Conservation (phyloP, 2,113 vertebrate species). For the Limanda limanda region DNA sequence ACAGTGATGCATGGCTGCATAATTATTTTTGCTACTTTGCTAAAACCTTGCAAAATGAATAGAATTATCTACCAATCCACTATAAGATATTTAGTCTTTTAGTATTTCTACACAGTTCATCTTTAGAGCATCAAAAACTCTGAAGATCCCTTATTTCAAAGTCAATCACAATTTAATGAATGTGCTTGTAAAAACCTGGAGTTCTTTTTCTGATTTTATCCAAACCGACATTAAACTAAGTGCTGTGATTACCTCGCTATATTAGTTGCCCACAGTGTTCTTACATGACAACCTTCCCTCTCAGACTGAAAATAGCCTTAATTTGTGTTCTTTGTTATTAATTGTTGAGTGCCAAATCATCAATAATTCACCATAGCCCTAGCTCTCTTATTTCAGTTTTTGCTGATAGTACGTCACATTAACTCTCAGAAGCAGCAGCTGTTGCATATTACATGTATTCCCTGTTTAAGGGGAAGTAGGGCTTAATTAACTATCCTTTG, state of each 20-base stretch:
- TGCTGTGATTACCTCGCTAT: not conserved
- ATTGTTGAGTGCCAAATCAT: slow-evolving; percentile 14
- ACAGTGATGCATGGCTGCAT: not conserved
- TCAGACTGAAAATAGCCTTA: not conserved
- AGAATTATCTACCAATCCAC: not conserved
- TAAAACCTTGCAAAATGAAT: not conserved
- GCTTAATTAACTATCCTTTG: slow-evolving; percentile 18
- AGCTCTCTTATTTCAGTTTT: slow-evolving; percentile 7
- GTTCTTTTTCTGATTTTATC: not conserved
- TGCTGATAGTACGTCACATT: slow-evolving; percentile 20
- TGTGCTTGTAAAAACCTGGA: not conserved
- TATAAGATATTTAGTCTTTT: not conserved
- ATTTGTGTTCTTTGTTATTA: slow-evolving; percentile 14
- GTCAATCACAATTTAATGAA: not conserved
- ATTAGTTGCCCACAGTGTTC: not conserved
- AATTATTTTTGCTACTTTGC: not conserved
- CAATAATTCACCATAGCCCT: slow-evolving; percentile 35
- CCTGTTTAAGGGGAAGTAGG: slow-evolving; percentile 7
- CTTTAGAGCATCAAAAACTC: not conserved
- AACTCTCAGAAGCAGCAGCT: slow-evolving; percentile 11
- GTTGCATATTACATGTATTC: slow-evolving; percentile 23
- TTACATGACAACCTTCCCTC: not conserved
- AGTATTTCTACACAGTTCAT: not conserved
- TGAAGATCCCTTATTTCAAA: not conserved
- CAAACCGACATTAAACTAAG: not conserved